A percentile compares a stretch with the other conserved stretches of the same genome.
Evolutionary conservation across 2,797 vertebrate genomes (phyloP).

Genomic region (Phrynocephalus forsythii): DNA sequence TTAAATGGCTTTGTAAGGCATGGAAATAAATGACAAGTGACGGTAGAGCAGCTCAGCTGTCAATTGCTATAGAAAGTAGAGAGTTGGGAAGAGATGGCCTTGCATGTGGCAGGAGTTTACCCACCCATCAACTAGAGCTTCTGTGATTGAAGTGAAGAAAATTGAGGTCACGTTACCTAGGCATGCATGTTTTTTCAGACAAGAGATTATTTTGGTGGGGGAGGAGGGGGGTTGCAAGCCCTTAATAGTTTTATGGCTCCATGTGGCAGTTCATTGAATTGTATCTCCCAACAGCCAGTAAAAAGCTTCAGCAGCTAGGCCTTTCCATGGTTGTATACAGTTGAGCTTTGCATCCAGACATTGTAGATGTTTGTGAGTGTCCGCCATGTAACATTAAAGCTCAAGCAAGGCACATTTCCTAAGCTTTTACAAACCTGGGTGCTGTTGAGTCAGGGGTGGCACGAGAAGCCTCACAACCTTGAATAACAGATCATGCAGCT

Average conservation of each 20-base stretch:
- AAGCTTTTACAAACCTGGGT: background rate
- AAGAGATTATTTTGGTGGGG: no score
- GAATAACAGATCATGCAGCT: background rate
- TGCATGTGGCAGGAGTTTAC: no score
- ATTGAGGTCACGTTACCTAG: background rate
- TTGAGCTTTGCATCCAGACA: background rate
- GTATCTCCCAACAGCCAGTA: no score
- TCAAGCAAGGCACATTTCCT: background rate
- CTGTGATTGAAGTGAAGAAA: background rate
- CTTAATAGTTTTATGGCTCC: background rate
- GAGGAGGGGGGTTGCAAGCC: background rate
- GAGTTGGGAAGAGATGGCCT: background rate
- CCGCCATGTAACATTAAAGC: background rate
- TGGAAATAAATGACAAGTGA: background rate
- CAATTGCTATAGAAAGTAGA: background rate
- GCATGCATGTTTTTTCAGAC: no score
- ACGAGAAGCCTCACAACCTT: background rate
- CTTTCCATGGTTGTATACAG: background rate
- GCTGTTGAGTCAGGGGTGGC: background rate
- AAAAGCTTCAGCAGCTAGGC: background rate
- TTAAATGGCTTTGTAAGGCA: background rate
- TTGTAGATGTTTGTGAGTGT: background rate
- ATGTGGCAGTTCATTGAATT: background rate
- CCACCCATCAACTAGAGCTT: background rate
- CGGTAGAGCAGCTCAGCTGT: no score